Conservation (phyloP, 2,888 invertebrate species). For the Thelaira solivaga region DNA sequence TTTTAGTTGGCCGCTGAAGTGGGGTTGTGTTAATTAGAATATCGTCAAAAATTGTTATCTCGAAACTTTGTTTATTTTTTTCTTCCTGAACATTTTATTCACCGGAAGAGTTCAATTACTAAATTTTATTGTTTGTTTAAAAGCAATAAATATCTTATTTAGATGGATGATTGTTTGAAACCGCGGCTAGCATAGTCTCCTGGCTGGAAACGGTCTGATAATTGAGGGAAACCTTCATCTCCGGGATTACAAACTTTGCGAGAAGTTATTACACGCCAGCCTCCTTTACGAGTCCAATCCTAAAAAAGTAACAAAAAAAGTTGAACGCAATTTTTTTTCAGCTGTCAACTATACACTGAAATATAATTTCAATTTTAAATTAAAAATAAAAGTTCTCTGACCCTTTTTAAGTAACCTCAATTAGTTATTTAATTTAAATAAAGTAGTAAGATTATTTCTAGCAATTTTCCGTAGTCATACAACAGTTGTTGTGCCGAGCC, state of each 20-base stretch:
- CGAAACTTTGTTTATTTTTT: conserved; percentile 24
- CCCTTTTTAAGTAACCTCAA: no score
- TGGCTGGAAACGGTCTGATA: conserved; percentile 79
- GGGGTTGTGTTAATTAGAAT: background rate
- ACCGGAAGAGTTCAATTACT: conserved; percentile 27
- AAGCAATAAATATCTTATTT: conserved; percentile 60
- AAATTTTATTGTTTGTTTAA: conserved; percentile 35
- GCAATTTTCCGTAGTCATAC: no score
- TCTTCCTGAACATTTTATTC: no score
- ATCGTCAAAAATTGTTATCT: background rate
- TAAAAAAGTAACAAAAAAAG: conserved; percentile 68
- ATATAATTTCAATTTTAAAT: no score
- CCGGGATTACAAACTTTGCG: conserved; percentile 82
- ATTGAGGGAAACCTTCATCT: conserved; percentile 83
- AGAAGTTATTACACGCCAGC: conserved; percentile 82
- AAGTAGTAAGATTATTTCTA: no score
- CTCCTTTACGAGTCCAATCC: conserved; percentile 88
- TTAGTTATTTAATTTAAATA: no score
- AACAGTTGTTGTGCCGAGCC: no score
- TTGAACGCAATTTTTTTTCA: no score
- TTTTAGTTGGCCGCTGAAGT: background rate
- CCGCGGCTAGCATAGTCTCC: conserved; percentile 85
- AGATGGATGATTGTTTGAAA: conserved; percentile 81
- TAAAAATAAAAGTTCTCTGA: no score
- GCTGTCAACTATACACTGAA: no score